phyloP scores from a whole-genome alignment of 2,113 vertebrate genomes.

The Ictalurus punctatus region DNA sequence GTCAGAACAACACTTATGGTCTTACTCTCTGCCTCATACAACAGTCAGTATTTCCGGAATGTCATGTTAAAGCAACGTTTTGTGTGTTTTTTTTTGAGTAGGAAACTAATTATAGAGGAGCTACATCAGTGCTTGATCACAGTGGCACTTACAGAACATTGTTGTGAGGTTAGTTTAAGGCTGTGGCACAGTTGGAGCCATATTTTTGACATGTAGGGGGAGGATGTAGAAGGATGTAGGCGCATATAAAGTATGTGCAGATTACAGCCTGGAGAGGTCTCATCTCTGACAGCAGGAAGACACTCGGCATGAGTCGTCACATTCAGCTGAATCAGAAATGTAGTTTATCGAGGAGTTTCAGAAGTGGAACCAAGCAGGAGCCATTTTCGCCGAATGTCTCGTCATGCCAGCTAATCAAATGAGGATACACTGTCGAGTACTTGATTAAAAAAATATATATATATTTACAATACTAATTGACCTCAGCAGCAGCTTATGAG shows the following conservation, averaged over 20 bases:
- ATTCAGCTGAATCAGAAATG: not conserved
- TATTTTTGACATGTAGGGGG: not conserved
- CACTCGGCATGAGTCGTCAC: constrained; percentile 14
- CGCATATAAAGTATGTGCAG: constrained; percentile 24
- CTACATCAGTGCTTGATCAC: constrained; percentile 57
- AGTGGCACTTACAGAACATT: constrained; percentile 45
- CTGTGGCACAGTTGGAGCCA: not conserved
- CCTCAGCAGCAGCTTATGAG: not conserved
- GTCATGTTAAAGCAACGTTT: constrained; percentile 36
- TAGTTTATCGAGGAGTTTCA: not conserved
- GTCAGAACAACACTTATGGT: constrained; percentile 19
- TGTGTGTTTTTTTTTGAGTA: constrained; percentile 40
- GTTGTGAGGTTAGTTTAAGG: constrained; percentile 32
- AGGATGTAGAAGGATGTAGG: constrained; percentile 35
- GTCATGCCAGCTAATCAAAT: not conserved
- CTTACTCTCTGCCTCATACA: not conserved
- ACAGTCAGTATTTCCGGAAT: not conserved
- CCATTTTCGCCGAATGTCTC: not conserved
- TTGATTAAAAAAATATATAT: not conserved
- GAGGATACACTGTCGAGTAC: not conserved
- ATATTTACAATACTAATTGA: not conserved
- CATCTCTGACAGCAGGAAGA: constrained; percentile 2
- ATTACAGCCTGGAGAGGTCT: constrained; percentile 24
- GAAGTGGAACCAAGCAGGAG: not conserved
- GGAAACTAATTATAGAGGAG: constrained; percentile 26